Base-by-base conservation (phyloP, 2,888 invertebrate species). In the Malthinus seriepunctatus region DNA sequence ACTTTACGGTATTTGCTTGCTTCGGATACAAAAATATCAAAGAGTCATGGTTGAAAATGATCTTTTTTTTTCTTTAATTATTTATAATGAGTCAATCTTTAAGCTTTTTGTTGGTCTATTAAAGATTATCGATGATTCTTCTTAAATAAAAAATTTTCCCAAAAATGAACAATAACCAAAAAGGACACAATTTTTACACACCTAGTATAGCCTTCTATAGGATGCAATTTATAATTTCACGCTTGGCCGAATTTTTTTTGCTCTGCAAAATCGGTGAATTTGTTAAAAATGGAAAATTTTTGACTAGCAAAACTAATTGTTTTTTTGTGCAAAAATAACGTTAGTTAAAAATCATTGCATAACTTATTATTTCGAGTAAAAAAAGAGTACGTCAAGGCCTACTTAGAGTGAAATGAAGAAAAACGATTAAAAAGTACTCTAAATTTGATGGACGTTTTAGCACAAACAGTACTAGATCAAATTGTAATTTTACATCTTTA, bases 11-110 rank as follows among this genome's bases (percentile, higher is more conserved):
- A 51, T 51, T 42, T 42, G 31, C 44, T 32, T 51, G 42, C 34
- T 44, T 12, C 12, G 12, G 8, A 33, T 12, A 23, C 23, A 23
- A 49, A 49, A 60, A 60, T 48, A 56, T 47, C 56, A 52, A 5
- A 23, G 34, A 56, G 60, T 60, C 60, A 60, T 56, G 59, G 56
- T 56, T 60, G 60, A 32, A 60, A 60, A 60, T 56, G 51, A 60
- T 60, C 60, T 56, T 60, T 60, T 60, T 60, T 60, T 5, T 5
- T 23, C 23, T 23, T 5, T 56, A 39, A 44, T 44, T 35, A 52
- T 56, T 60, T 49, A 47, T 60, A 60, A 60, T 60, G 60, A 60
- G 56, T 46, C 51, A 49, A 60, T 49, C 38, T 45, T 50, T 34
- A 44, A 56, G 38, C 49, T 33, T 42, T 56, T 49, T 47, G 23